phyloP scores from a whole-genome alignment of 2,888 invertebrate genomes.

The Imbricaverruca yamaguchii region DNA sequence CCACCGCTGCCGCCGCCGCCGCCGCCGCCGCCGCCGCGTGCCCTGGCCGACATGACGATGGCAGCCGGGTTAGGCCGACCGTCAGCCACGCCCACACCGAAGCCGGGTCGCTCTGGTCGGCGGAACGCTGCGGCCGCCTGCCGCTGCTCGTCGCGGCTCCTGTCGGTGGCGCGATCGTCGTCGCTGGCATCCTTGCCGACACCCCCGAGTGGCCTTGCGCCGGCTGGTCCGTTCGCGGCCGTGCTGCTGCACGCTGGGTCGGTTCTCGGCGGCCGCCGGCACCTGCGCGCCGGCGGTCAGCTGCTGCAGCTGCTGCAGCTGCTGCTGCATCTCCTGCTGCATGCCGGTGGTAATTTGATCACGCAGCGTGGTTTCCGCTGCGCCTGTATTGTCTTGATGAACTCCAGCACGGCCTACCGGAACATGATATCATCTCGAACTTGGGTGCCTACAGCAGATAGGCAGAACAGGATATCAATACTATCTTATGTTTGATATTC shows the following conservation, averaged over 20 bases:
- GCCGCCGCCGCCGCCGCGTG: neutral
- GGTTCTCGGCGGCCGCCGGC: neutral
- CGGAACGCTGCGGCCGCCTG: neutral
- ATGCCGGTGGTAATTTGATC: neutral
- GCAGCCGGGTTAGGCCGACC: conserved; percentile 1
- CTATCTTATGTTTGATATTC: too few species aligned
- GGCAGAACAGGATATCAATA: neutral
- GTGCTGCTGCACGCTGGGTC: neutral
- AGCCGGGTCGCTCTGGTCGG: too few species aligned
- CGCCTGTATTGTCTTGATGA: neutral
- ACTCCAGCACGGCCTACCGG: neutral
- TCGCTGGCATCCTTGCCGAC: neutral
- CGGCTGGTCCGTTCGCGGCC: neutral
- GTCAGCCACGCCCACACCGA: conserved; percentile 10
- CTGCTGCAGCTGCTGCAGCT: conserved; percentile 17
- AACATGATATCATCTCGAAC: too few species aligned
- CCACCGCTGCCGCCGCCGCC: too few species aligned
- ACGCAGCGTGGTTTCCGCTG: neutral
- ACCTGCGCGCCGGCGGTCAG: neutral
- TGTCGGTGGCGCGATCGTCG: neutral
- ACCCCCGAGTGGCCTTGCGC: neutral
- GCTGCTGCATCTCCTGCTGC: conserved; percentile 15
- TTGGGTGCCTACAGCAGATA: too few species aligned
- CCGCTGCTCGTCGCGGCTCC: neutral
- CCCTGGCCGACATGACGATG: neutral